These are phyloP conservation scores for Cryptus armator DNA, from an alignment of 2,888 invertebrate genomes.

Conservation along the genomic window DNA sequence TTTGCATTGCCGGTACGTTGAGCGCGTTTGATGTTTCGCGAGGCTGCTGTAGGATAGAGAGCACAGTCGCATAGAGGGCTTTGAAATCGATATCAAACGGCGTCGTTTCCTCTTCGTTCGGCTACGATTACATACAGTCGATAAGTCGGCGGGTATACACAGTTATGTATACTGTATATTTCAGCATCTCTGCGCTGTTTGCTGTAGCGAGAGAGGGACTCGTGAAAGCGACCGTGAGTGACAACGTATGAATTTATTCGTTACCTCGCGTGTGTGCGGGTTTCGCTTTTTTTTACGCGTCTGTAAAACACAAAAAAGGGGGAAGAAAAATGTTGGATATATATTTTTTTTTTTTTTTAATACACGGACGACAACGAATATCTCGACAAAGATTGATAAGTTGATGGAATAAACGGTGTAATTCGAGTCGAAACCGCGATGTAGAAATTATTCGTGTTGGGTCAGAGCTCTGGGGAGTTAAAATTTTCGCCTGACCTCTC, in stretches of 20 bases:
- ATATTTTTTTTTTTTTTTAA: background rate
- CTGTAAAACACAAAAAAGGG: background rate
- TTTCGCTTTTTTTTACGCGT: background rate
- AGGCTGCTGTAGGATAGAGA: conserved; percentile 36
- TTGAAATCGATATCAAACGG: conserved; percentile 64
- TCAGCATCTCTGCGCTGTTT: background rate
- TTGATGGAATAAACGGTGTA: conserved; percentile 41
- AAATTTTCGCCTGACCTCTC: conserved; percentile 43
- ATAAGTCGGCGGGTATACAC: conserved; percentile 50
- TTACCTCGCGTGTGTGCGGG: background rate
- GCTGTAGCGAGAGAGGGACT: background rate
- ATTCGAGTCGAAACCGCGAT: background rate
- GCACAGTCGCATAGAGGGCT: conserved; percentile 25
- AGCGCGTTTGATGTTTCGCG: conserved; percentile 62
- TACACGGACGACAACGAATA: background rate
- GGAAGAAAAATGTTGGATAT: background rate
- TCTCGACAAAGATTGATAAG: conserved; percentile 5
- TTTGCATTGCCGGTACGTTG: conserved; percentile 39
- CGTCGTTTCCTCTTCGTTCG: conserved; percentile 45
- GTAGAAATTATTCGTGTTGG: conserved; percentile 42
- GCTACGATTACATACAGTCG: conserved; percentile 54
- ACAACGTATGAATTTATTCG: conserved; percentile 39
- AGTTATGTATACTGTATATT: conserved; percentile 14
- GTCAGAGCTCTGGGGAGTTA: conserved; percentile 51
- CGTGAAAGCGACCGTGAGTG: conserved; percentile 14